Evolutionary conservation across 2,888 invertebrate species (phyloP).

Genomic region (Sisyra nigra): DNA sequence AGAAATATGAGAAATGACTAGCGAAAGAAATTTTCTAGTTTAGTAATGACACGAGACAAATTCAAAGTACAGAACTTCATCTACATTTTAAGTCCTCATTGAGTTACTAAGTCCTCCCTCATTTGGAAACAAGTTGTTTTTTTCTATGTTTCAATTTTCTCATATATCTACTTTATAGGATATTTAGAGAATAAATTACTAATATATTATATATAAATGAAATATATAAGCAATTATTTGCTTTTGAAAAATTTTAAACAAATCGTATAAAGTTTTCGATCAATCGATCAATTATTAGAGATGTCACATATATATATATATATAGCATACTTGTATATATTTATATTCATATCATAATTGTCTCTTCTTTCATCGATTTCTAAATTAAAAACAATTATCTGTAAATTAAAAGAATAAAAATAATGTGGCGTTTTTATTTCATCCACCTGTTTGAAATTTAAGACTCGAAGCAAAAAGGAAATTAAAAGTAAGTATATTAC

Average conservation of each 20-base stretch:
- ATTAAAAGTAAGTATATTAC: no score
- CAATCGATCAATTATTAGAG: constrained; percentile 20
- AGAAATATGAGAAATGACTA: no score
- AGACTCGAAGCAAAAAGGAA: no score
- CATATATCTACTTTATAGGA: no score
- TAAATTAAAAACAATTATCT: constrained; percentile 48
- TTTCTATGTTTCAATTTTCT: constrained; percentile 3
- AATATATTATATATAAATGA: background rate
- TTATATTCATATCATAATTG: constrained; percentile 50
- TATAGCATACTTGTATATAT: constrained; percentile 31
- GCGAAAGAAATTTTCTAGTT: no score
- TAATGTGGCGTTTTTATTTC: background rate
- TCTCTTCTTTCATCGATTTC: constrained; percentile 63
- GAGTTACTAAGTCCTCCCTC: no score
- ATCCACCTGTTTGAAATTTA: background rate
- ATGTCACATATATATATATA: constrained; percentile 3
- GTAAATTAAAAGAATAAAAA: constrained; percentile 25
- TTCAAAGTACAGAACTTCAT: no score
- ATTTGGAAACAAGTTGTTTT: no score
- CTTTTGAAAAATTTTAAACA: constrained; percentile 3
- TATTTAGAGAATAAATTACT: no score
- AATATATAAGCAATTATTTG: constrained; percentile 8
- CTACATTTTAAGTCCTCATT: no score
- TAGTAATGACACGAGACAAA: no score
- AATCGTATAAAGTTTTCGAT: constrained; percentile 3